Evolutionary conservation across 1,140 invertebrate genomes (phyloP), one percentile per base, ranked within the genome.

Genomic region (Mycetomoellerius zeteki): DNA sequence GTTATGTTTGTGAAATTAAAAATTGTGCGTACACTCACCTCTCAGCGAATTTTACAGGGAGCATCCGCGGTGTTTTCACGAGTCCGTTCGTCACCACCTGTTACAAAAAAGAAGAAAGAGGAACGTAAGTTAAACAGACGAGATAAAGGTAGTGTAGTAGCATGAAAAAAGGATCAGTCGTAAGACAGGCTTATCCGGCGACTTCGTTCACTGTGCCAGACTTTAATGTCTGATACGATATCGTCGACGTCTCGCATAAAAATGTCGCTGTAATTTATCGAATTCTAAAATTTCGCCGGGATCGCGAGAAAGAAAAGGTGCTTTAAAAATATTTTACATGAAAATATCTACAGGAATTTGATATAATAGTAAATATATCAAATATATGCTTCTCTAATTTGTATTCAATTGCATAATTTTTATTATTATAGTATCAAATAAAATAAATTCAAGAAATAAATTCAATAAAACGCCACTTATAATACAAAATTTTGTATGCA

Each of bases 1-100:
- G 88, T 93, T 93, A 93, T 86, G 62, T 91, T 90, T 87, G 71
- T 72, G 78, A 92, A 92, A 93, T 93, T 93, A 92, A 93, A 91
- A 93, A 91, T 84, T 88, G 85, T 93, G 82, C 72, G 73, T 91
- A 88, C 24, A 52, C 89, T 89, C 82, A 89, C 90, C 64, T 19
- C 43, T 60, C 67, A 30, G 14, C n/a, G 56, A 43, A 43, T 52
- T 62, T 62, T 37, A 47, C 69, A 77, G 62, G 65, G 14, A 67
- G 14, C 24, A 56, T 82, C 80, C 73, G 43, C 27, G 33, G 14
- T 6, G 33, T 75, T 88, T 77, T 69, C 75, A 86, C 81, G 27
- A 50, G 54, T 85, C 52, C 24, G 56, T 87, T 85, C 84, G 76
- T 87, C 85, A 71, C 77, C 90, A 88, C 86, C 89, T 92, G 90